Evolutionary conservation across 2,113 vertebrate genomes (phyloP).

Genomic region (Thalassoma bifasciatum): DNA sequence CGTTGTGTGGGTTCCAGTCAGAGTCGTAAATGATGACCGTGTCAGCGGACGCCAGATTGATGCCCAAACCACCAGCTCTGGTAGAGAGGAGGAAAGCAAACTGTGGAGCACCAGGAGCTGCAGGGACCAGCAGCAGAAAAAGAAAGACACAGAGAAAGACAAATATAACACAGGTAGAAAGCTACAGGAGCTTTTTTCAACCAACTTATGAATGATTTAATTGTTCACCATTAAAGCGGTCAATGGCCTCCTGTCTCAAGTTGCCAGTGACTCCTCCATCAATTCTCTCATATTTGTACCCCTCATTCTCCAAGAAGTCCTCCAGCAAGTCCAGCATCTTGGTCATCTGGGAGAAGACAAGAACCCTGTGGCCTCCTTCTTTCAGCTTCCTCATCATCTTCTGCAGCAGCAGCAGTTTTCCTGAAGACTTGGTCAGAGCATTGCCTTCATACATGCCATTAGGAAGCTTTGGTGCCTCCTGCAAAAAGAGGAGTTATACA

Average conservation of each 20-base stretch:
- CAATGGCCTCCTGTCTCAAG: constrained; percentile 97
- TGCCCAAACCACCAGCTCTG: constrained; percentile 96
- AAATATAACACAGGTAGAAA: not conserved
- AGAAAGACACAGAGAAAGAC: not conserved
- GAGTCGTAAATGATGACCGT: constrained; percentile 98
- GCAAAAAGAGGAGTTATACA: constrained; percentile 1
- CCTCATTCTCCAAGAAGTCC: constrained; percentile 96
- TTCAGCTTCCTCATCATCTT: constrained; percentile 98
- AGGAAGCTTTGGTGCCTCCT: constrained; percentile 98
- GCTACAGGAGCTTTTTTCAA: not conserved
- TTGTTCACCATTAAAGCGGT: constrained; percentile 93
- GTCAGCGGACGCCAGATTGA: constrained; percentile 97
- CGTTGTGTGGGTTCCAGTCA: constrained; percentile 99
- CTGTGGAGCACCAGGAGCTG: constrained; percentile 96
- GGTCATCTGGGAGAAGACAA: constrained; percentile 99
- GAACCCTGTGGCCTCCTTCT: constrained; percentile 94
- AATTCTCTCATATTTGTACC: constrained; percentile 97
- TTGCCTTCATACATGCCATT: constrained; percentile 98
- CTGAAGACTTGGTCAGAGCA: constrained; percentile 92
- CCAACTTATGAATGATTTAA: not conserved
- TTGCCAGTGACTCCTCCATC: constrained; percentile 96
- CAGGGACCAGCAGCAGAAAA: constrained; percentile 10
- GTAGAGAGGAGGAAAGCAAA: constrained; percentile 98
- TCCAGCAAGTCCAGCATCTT: constrained; percentile 98
- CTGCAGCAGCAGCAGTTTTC: constrained; percentile 92